phyloP scores from a whole-genome alignment of 1,140 invertebrate species.

The Drosophila biarmipes region DNA sequence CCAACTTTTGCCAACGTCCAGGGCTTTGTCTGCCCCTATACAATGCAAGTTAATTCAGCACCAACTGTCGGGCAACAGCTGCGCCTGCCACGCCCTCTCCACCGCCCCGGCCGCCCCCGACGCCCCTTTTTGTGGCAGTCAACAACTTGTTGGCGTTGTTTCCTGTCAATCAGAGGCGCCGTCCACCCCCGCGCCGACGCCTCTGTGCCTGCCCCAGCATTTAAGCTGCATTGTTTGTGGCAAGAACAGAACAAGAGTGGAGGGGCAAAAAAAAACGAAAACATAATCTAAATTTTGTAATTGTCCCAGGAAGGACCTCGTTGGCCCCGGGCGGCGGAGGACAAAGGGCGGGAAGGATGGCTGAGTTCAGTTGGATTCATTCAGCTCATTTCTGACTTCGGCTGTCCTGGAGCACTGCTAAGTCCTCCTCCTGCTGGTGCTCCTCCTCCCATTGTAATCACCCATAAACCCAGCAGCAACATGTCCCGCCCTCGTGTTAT shows the following conservation, averaged over 20 bases:
- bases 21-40: constrained; percentile 41
- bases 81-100: not conserved
- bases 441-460: constrained; percentile 9
- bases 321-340: constrained; percentile 10
- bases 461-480: not conserved
- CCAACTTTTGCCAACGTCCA: constrained; percentile 22
- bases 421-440: not conserved
- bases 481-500: constrained; percentile 17
- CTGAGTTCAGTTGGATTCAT: constrained; percentile 3
- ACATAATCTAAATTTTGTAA: constrained; percentile 51
- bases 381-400: constrained; percentile 4
- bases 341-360: not conserved
- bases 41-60: constrained; percentile 62
- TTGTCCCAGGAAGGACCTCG: constrained; percentile 44
- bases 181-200: not conserved
- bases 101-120: not conserved
- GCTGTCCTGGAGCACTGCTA: constrained; percentile 1
- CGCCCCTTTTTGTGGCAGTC: constrained; percentile 3
- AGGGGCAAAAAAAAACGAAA: constrained; percentile 7
- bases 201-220: not conserved
- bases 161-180: constrained; percentile 40
- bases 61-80: constrained; percentile 40
- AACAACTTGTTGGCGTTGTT: constrained; percentile 64
- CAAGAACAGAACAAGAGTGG: not conserved
- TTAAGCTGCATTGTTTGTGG: constrained; percentile 41